Percentiles rank a stretch among this genome's conserved stretches.
Conservation (phyloP, 2,113 vertebrate genomes). For the Falcunculus frontatus region DNA sequence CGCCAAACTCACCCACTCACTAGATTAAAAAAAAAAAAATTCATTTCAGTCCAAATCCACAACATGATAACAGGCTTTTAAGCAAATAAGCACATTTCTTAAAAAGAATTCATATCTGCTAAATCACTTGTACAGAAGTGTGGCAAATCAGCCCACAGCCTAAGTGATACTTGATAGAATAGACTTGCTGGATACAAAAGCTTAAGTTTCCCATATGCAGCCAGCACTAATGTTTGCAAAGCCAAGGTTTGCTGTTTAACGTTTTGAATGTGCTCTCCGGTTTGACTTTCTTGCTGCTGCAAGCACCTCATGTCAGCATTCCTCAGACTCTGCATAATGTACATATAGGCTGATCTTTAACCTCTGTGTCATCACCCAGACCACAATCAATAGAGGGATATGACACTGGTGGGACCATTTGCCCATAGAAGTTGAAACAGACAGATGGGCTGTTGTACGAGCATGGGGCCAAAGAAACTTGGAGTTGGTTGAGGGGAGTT, state of each 20-base stretch:
- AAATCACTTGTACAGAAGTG: constrained; percentile 20
- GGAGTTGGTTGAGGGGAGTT: fast-evolving
- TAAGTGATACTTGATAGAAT: constrained; percentile 34
- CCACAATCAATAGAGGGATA: constrained; percentile 46
- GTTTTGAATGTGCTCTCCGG: not conserved
- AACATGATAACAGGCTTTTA: constrained; percentile 32
- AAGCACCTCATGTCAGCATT: constrained; percentile 47
- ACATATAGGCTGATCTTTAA: constrained; percentile 46
- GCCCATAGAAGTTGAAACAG: not conserved
- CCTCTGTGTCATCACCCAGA: constrained; percentile 34
- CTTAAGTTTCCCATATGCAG: not conserved
- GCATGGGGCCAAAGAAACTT: not conserved
- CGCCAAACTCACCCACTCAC: not conserved
- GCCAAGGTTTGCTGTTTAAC: not conserved
- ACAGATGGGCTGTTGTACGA: constrained; percentile 33
- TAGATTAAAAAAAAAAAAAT: not conserved
- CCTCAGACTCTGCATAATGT: constrained; percentile 37
- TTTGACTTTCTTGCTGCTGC: constrained; percentile 18
- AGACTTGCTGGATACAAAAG: constrained; percentile 12
- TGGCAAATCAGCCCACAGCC: not conserved
- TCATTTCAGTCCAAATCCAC: constrained; percentile 7
- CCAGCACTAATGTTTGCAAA: constrained; percentile 49
- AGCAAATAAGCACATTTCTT: constrained; percentile 33
- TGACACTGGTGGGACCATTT: constrained; percentile 24
- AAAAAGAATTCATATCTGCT: constrained; percentile 10